Evolutionary conservation across 2,797 vertebrate genomes (phyloP).

Genomic region (Dromococcyx pavoninus): DNA sequence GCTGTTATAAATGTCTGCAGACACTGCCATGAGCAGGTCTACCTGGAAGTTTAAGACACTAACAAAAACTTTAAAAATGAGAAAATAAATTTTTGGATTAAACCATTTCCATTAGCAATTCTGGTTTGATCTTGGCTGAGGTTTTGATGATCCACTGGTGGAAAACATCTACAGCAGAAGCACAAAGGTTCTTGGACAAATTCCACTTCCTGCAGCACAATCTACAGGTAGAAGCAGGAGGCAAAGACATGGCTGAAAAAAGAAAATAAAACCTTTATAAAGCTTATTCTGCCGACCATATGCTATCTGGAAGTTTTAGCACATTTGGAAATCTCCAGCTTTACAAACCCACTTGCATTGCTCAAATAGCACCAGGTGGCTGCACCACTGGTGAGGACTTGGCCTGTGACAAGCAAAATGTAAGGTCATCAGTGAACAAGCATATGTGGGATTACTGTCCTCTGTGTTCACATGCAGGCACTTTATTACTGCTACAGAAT

Average conservation of each 20-base stretch:
- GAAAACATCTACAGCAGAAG: not conserved
- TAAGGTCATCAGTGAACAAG: not conserved
- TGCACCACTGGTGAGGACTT: not conserved
- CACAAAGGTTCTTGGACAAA: not conserved
- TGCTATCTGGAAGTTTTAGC: not conserved
- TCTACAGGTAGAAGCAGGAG: not conserved
- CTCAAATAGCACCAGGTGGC: not conserved
- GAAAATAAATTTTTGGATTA: not conserved
- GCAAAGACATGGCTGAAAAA: not conserved
- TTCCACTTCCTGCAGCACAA: not conserved
- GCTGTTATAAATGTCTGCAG: not conserved
- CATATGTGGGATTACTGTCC: fast-evolving
- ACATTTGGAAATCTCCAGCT: not conserved
- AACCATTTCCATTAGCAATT: not conserved
- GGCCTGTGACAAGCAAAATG: not conserved
- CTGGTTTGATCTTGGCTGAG: not conserved
- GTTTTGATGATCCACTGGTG: not conserved
- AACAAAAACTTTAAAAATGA: not conserved
- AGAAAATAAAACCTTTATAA: not conserved
- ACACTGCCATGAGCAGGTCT: not conserved
- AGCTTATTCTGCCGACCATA: not conserved
- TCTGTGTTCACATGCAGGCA: not conserved
- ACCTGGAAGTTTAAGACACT: not conserved
- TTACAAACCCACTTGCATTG: not conserved
- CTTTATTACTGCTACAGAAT: not conserved